These are phyloP conservation scores for Ciconia maguari DNA, from an alignment of 2,113 vertebrate genomes.

Conservation along the genomic window DNA sequence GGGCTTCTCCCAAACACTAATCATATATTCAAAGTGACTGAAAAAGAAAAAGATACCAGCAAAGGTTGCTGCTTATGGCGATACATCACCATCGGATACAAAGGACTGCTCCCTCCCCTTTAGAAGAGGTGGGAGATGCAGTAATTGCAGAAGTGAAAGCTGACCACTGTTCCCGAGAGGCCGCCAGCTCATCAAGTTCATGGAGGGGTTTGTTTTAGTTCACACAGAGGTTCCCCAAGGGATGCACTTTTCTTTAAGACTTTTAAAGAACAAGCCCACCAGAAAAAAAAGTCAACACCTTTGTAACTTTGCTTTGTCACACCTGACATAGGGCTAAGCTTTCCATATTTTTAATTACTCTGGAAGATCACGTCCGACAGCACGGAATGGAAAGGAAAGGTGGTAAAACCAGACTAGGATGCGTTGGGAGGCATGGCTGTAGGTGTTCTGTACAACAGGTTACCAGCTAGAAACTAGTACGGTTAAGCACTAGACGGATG, in stretches of 20 bases:
- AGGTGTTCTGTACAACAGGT: background rate
- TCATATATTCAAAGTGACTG: background rate
- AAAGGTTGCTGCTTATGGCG: background rate
- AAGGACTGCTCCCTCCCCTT: background rate
- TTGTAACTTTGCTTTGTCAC: background rate
- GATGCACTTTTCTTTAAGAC: background rate
- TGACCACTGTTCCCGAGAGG: background rate
- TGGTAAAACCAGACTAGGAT: background rate
- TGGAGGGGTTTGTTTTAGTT: background rate
- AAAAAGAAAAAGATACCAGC: background rate
- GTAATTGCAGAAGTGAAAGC: background rate
- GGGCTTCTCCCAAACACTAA: background rate
- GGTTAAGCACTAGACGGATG: background rate
- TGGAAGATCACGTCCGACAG: background rate
- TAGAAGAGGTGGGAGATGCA: background rate
- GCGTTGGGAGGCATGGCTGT: background rate
- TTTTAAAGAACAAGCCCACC: background rate
- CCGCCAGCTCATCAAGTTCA: rapidly evolving
- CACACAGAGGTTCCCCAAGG: background rate
- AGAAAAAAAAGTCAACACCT: background rate
- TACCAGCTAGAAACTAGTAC: background rate
- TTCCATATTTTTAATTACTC: background rate
- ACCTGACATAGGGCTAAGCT: background rate
- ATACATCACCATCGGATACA: background rate
- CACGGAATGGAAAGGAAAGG: background rate